These are phyloP conservation scores for Melinopterus prodromus DNA, from an alignment of 2,888 invertebrate species.

Conservation along the genomic window DNA sequence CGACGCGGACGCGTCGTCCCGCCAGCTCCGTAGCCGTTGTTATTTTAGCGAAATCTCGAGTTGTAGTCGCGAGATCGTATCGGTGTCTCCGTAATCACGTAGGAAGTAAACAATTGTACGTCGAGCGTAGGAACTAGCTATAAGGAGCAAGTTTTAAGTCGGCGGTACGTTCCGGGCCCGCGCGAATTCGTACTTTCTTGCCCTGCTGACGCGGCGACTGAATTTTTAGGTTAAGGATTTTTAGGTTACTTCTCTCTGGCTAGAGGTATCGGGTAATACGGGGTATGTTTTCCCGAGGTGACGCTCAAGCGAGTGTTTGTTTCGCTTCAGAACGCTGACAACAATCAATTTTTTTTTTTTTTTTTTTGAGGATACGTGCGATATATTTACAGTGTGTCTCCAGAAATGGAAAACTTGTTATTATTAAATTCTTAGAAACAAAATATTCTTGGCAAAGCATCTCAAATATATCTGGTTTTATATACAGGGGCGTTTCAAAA, in stretches of 20 bases:
- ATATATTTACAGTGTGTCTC: no score
- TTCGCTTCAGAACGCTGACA: not conserved
- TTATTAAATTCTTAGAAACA: no score
- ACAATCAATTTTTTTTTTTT: not conserved
- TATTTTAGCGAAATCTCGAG: not conserved
- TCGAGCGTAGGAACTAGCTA: constrained; percentile 56
- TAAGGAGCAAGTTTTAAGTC: constrained; percentile 59
- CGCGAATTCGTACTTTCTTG: not conserved
- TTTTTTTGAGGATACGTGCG: not conserved
- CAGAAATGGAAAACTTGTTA: no score
- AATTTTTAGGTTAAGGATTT: not conserved
- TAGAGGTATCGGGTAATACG: constrained; percentile 5
- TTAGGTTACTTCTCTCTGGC: not conserved
- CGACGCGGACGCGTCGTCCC: not conserved
- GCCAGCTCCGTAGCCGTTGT: constrained; percentile 48
- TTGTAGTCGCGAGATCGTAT: not conserved
- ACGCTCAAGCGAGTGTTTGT: not conserved
- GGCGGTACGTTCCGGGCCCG: not conserved
- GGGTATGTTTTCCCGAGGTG: not conserved
- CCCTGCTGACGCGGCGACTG: constrained; percentile 13
- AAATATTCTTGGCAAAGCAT: no score
- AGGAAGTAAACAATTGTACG: constrained; percentile 37
- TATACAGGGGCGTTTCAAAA: no score
- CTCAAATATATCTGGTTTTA: no score
- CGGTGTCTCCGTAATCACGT: not conserved